These are phyloP conservation scores for Python bivittatus DNA, from an alignment of 2,113 vertebrate genomes.

Conservation along the genomic window DNA sequence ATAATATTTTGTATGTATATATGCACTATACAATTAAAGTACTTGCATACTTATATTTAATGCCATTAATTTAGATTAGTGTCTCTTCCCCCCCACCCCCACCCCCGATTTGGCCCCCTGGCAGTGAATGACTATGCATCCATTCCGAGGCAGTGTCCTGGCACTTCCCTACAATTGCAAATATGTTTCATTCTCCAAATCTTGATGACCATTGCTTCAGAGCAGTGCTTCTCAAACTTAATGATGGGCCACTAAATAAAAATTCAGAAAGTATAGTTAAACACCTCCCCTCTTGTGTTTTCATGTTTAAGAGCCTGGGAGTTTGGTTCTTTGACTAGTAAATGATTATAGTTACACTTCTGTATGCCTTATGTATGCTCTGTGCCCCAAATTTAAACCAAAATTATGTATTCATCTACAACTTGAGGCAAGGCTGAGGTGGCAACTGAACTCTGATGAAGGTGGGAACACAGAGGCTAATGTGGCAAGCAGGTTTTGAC, in stretches of 20 bases:
- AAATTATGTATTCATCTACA: neutral
- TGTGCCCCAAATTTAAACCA: neutral
- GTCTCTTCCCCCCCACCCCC: neutral
- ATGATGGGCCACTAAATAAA: neutral
- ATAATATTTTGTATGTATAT: neutral
- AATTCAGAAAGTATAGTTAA: neutral
- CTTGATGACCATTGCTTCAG: neutral
- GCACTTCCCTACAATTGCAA: neutral
- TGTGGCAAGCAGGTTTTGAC: neutral
- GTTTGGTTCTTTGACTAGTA: neutral
- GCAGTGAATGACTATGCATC: neutral
- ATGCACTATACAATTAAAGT: neutral
- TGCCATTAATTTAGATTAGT: neutral
- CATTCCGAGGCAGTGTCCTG: neutral
- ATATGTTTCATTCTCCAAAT: neutral
- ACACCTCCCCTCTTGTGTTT: neutral
- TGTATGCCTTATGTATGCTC: neutral
- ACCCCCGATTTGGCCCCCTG: neutral
- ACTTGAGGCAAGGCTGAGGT: neutral
- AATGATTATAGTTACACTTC: neutral
- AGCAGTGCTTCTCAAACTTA: neutral
- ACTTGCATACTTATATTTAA: neutral
- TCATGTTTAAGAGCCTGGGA: neutral
- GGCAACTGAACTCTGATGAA: neutral
- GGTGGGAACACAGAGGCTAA: neutral